Percentiles rank a stretch among this genome's conserved stretches.
These are phyloP conservation scores for Scelioninae gen. 1 DNA, from an alignment of 2,888 invertebrate genomes.

Conservation along the genomic window DNA sequence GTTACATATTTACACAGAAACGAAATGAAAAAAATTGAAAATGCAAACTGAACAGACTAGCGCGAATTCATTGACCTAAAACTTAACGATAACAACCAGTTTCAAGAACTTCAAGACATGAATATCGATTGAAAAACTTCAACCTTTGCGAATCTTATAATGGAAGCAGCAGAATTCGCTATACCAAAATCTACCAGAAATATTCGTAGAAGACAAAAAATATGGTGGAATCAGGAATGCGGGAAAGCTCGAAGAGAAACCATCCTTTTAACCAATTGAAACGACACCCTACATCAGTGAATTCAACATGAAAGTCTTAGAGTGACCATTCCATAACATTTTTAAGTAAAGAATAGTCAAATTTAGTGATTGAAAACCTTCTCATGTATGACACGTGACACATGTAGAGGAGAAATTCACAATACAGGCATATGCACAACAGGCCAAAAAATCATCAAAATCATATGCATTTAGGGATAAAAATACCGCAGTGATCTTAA, in stretches of 20 bases:
- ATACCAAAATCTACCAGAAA: conserved; percentile 42
- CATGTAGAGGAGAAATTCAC: too few relatives aligned
- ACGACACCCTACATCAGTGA: too few relatives aligned
- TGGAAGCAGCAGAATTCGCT: background rate
- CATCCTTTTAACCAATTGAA: conserved; percentile 56
- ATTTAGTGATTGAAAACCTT: too few relatives aligned
- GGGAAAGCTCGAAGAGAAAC: conserved; percentile 51
- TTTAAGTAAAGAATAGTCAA: too few relatives aligned
- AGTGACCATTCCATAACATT: too few relatives aligned
- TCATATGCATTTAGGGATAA: too few relatives aligned
- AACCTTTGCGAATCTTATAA: background rate
- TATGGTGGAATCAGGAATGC: conserved; percentile 71
- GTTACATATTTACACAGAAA: background rate
- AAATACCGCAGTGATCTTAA: too few relatives aligned
- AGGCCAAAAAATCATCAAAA: too few relatives aligned
- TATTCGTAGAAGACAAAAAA: conserved; percentile 7
- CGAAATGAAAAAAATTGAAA: background rate
- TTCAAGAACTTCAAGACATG: background rate
- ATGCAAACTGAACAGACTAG: background rate
- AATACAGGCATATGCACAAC: too few relatives aligned
- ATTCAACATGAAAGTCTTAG: too few relatives aligned
- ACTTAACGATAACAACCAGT: background rate
- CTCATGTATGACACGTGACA: too few relatives aligned
- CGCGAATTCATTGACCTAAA: background rate
- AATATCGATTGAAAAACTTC: background rate